Evolutionary conservation across 2,888 invertebrate species (phyloP).

Genomic region (Stenoptilia bipunctidactyla): DNA sequence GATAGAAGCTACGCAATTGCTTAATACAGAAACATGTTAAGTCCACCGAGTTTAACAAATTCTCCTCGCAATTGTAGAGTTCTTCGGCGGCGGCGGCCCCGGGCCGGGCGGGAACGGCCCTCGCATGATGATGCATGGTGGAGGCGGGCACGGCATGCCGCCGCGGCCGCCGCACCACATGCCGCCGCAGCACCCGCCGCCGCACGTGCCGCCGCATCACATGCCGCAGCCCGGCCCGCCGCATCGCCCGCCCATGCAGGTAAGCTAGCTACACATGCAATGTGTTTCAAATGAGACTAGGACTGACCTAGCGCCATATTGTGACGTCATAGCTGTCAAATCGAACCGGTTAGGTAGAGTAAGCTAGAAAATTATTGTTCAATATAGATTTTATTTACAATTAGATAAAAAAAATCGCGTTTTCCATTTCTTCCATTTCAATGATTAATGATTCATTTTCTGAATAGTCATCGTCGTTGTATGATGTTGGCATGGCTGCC

Average conservation of each 20-base stretch:
- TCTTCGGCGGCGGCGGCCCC: slow-evolving; percentile 61
- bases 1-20: too few species aligned
- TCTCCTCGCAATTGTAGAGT: slow-evolving; percentile 31
- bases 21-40: too few species aligned
- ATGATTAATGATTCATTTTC: too few species aligned
- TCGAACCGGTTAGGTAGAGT: neutral
- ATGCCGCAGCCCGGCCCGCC: slow-evolving; percentile 64
- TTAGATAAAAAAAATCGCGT: too few species aligned
- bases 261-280: too few species aligned
- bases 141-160: slow-evolving; percentile 51
- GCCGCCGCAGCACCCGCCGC: slow-evolving; percentile 53
- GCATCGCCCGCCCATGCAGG: slow-evolving; percentile 74
- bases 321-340: too few species aligned
- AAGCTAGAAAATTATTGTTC: neutral
- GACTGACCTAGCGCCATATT: too few species aligned
- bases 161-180: slow-evolving; percentile 55
- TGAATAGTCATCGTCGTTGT: too few species aligned
- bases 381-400: neutral
- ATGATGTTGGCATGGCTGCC: too few species aligned
- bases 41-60: too few species aligned
- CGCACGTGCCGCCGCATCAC: slow-evolving; percentile 55
- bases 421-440: too few species aligned
- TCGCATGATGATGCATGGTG: slow-evolving; percentile 48
- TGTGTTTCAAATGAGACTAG: too few species aligned
- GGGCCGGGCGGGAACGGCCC: slow-evolving; percentile 63